A percentile compares a stretch with the other conserved stretches of the same genome.
These are phyloP conservation scores for Xestobium rufovillosum DNA, from an alignment of 2,888 invertebrate genomes.

Conservation along the genomic window DNA sequence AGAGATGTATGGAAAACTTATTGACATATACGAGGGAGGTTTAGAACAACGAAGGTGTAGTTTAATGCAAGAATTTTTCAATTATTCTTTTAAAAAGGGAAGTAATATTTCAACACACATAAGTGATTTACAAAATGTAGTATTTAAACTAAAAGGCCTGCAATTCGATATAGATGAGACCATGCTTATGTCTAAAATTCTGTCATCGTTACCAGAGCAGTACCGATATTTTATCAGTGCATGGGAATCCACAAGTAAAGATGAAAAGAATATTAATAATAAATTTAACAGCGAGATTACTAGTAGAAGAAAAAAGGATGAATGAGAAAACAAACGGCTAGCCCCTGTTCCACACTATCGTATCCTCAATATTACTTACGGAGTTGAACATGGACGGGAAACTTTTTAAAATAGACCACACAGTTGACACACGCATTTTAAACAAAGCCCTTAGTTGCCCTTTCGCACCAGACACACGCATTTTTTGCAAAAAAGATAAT, in stretches of 20 bases:
- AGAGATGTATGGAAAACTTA: slow-evolving; percentile 9
- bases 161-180: slow-evolving; percentile 14
- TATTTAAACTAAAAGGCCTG: slow-evolving; percentile 11
- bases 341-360: too few species aligned
- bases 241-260: slow-evolving; percentile 15
- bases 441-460: too few species aligned
- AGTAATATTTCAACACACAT: slow-evolving; percentile 11
- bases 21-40: background rate
- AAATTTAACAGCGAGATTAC: slow-evolving; percentile 14
- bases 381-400: too few species aligned
- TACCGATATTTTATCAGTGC: slow-evolving; percentile 16
- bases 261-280: slow-evolving; percentile 13
- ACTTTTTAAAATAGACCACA: too few species aligned
- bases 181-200: slow-evolving; percentile 19
- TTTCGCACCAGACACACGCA: too few species aligned
- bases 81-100: slow-evolving; percentile 6
- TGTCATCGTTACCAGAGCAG: slow-evolving; percentile 10
- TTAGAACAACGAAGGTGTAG: slow-evolving; percentile 8
- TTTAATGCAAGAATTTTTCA: slow-evolving; percentile 11
- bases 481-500: too few species aligned
- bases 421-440: too few species aligned
- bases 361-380: too few species aligned
- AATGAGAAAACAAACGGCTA: slow-evolving; percentile 6
- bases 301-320: slow-evolving; percentile 10
- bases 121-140: slow-evolving; percentile 10